phyloP scores from a whole-genome alignment of 2,113 vertebrate species.

The Stigmatopora nigra region DNA sequence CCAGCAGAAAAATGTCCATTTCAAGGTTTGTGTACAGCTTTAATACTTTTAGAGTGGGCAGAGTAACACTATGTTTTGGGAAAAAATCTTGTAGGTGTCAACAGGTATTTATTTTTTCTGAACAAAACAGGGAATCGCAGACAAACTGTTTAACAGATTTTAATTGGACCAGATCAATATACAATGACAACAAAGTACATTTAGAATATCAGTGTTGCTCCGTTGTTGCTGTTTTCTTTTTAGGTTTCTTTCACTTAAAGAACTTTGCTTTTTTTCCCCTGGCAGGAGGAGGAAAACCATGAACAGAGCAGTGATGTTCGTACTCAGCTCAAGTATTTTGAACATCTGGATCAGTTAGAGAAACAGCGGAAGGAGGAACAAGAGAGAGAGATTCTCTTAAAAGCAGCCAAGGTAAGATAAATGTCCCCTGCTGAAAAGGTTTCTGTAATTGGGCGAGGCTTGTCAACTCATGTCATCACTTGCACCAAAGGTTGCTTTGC shows the following conservation, averaged over 20 bases:
- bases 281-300: constrained; percentile 83
- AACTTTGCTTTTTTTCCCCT: constrained; percentile 1
- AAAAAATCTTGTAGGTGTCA: background rate
- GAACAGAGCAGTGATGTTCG: constrained; percentile 88
- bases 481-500: background rate
- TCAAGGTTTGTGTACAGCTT: constrained; percentile 72
- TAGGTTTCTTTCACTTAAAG: background rate
- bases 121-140: background rate
- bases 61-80: too few relatives aligned
- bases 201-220: background rate
- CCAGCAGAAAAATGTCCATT: constrained; percentile 87
- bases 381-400: constrained; percentile 94
- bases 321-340: constrained; percentile 90
- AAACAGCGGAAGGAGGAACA: constrained; percentile 94
- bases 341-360: constrained; percentile 94
- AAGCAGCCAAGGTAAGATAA: constrained; percentile 86
- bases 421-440: background rate
- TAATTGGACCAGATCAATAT: too few relatives aligned
- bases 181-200: background rate
- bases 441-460: background rate
- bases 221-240: background rate
- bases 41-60: background rate
- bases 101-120: background rate
- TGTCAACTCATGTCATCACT: background rate
- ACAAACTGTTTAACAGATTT: background rate